A percentile compares a stretch with the other conserved stretches of the same genome.
Evolutionary conservation across 2,113 vertebrate species (phyloP).

Genomic region (human): GRCh38 chr2:219675001-219675500

Average conservation of each 20-base stretch:
- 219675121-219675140: not conserved
- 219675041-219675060: not conserved
- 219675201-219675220: not conserved
- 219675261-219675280: slow-evolving; percentile 19
- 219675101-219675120: not conserved
- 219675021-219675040: not conserved
- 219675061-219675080: not conserved
- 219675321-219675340: slow-evolving; percentile 65
- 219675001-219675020: not conserved
- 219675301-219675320: slow-evolving; percentile 45
- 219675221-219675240: not conserved
- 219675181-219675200: not conserved
- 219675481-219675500: not conserved
- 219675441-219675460: slow-evolving; percentile 66
- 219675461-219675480: slow-evolving; percentile 12
- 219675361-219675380: slow-evolving; percentile 46
- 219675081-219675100: not conserved
- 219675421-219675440: slow-evolving; percentile 45
- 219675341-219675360: slow-evolving; percentile 56
- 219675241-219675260: not conserved
- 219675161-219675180: not conserved
- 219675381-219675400: slow-evolving; percentile 67
- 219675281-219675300: slow-evolving; percentile 51
- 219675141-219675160: not conserved
- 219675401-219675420: slow-evolving; percentile 70